Base-by-base conservation (phyloP, 2,113 vertebrate species). In the Cepphus grylle region DNA sequence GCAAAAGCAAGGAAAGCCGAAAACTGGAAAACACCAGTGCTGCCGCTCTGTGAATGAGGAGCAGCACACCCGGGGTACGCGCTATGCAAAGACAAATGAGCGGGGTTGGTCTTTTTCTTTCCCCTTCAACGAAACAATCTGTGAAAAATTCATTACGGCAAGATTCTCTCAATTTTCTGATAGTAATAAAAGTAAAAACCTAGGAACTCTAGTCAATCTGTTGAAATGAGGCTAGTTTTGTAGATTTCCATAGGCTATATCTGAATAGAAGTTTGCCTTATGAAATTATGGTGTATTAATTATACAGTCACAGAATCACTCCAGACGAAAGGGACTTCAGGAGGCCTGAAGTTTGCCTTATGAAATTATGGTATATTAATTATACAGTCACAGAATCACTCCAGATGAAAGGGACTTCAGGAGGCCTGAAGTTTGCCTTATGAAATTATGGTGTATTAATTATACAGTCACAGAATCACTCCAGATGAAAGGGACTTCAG, bases 1-100 rank as follows among this genome's bases (percentile, higher is more conserved):
- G 94, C 69, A 85, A 36, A 38, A 25, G 5, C 62, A 15, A 43
- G 29, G 1, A 36, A 52, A 47, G 14, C 36, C 9, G 18, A 45
- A 9, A 34, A 8, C 20, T 7, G 18, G 6, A 23, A 23, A 62
- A 10, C 17, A 3, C 32, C 40, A 3, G 29, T 0, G 27, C 50
- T 40, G 30, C n/a, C 5, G 14, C 32, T 8, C 26, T 1, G 13
- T 1, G 6, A 30, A 5, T 1, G 26, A 23, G 15, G n/a, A 38
- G 74, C 45, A 8, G 53, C 42, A 15, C 30, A 6, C 4, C 17
- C 15, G 5, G 12, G 9, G 6, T 15, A 12, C 3, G 21, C 19
- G 10, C 36, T 8, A 4, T 3, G 17, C 0, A 16, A 21, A 36
- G 40, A 17, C 5, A 50, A 55, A 30, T 1, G 6, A 32, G 42